Evolutionary conservation across 2,797 vertebrate genomes (phyloP).

Genomic region (Hemibagrus guttatus): DNA sequence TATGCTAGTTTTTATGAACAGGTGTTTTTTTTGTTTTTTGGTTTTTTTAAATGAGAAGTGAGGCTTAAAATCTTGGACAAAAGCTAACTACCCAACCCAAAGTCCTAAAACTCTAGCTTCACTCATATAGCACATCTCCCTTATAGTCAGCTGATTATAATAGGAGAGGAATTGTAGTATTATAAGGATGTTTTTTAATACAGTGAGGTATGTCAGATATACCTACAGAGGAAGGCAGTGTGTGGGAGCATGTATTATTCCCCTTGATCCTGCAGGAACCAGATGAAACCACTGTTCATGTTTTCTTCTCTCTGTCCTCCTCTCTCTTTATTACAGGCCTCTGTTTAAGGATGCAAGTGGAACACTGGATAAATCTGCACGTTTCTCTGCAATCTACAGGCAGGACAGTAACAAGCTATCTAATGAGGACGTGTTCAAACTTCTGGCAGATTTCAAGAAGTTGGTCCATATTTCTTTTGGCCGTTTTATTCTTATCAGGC

Average conservation of each 20-base stretch:
- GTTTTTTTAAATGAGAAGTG: neutral
- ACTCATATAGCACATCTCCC: neutral
- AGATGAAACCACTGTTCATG: conserved; percentile 20
- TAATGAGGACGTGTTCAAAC: conserved; percentile 94
- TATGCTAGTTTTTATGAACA: neutral
- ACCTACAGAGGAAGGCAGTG: conserved; percentile 22
- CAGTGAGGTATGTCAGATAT: conserved; percentile 11
- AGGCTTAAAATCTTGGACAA: neutral
- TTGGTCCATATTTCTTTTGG: conserved; percentile 66
- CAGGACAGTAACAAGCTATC: conserved; percentile 98
- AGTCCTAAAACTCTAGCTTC: neutral
- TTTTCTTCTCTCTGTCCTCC: neutral
- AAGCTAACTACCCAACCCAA: neutral
- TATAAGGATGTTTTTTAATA: conserved; percentile 31
- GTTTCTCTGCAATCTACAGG: conserved; percentile 92
- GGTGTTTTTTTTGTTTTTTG: neutral
- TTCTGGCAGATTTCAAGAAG: conserved; percentile 94
- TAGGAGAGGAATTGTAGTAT: neutral
- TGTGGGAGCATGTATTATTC: conserved; percentile 22
- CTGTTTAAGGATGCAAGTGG: conserved; percentile 94
- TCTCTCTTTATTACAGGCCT: conserved; percentile 70
- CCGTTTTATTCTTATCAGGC: conserved; percentile 1
- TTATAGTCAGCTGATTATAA: neutral
- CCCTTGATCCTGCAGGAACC: neutral
- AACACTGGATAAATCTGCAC: conserved; percentile 87